Base-by-base conservation (phyloP, 2,888 invertebrate species). In the Rhingia rostrata region DNA sequence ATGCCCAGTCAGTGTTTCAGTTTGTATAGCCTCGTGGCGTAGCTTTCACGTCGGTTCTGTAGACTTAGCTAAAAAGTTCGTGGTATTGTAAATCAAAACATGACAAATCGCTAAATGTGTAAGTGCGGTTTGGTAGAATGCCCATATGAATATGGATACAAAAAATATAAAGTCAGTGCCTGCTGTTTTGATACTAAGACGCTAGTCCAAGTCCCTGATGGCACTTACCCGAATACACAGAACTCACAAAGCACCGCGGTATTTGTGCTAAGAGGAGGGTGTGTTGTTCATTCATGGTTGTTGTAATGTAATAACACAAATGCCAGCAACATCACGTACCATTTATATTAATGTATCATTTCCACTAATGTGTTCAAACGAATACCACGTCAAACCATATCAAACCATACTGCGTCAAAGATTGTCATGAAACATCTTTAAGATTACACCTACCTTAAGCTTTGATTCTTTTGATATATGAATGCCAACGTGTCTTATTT, bases 251-350 rank as follows among this genome's bases (percentile, higher is more conserved):
- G 22, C 32, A 39, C 3, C 45, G 35, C 4, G 54, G 56, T 37
- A 12, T 49, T 49, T 22, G 14, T 45, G 33, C 7, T 14, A 7
- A 10, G 30, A 64, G 35, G n/a, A 39, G n/a, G 7, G 37, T 64
- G 37, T 30, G 39, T 5, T n/a, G n/a, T 22, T 64, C 32, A 22
- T 49, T 51, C 49, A 30, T 64, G 30, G 6, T 30, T 7, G 4
- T 7, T 39, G 58, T 70, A 49, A 41, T 49, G 39, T 39, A 32
- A 49, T 58, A 12, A 37, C 35, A 32, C 30, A 41, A 58, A 12
- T 22, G 14, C 10, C 47, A 39, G 58, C 41, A 58, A 39, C 58
- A 49, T 58, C 58, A 69, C 58, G 47, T 69, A 45, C 22, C 22
- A 22, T 22, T 22, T 22, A 22, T 22, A 22, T 22, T 1, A 2